Evolutionary conservation across 2,888 invertebrate species (phyloP).

Genomic region (Metallyticus violacea): DNA sequence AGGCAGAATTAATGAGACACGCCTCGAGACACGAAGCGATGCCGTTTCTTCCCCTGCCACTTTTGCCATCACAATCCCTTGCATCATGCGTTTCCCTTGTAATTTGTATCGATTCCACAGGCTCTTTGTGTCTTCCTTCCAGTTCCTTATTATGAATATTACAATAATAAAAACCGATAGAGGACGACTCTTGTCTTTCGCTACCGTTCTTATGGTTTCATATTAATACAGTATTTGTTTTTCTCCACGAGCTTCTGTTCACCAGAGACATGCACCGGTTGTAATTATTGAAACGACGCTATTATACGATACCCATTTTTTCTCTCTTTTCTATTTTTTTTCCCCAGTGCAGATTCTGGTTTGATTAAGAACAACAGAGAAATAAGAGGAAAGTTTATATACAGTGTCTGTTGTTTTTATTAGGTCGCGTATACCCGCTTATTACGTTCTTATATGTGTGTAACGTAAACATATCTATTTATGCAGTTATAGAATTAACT

Average conservation of each 20-base stretch:
- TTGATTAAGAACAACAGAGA: not conserved
- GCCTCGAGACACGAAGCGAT: not conserved
- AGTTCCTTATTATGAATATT: not conserved
- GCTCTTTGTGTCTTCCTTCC: not conserved
- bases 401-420: not conserved
- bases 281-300: not conserved
- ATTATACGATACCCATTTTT: not conserved
- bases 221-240: not conserved
- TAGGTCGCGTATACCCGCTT: not conserved
- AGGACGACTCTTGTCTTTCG: not conserved
- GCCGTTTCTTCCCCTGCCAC: not conserved
- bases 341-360: not conserved
- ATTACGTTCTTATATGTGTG: too few relatives aligned
- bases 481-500: too few relatives aligned
- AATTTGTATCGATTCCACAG: not conserved
- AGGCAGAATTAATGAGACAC: conserved; percentile 25
- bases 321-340: not conserved
- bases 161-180: not conserved
- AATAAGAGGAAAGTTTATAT: not conserved
- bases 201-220: not conserved
- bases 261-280: not conserved
- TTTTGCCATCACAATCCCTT: conserved; percentile 23
- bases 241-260: not conserved
- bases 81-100: not conserved
- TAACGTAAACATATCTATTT: too few relatives aligned